These are phyloP conservation scores for Diplolepis rosae DNA, from an alignment of 2,888 invertebrate genomes.

Conservation along the genomic window DNA sequence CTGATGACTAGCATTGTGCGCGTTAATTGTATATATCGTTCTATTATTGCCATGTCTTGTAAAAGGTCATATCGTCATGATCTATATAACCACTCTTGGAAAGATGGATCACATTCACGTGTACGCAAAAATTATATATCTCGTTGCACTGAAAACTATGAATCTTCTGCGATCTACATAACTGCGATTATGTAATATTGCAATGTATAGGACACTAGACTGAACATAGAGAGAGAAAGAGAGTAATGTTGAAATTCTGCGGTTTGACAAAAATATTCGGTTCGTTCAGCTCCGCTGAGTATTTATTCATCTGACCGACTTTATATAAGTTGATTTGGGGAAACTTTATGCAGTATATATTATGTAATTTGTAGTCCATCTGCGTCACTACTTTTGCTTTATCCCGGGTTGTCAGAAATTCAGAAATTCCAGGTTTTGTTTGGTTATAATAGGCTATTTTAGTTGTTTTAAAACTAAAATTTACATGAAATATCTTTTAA, in stretches of 20 bases:
- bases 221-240: neutral
- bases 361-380: too few species aligned
- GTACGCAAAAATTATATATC: neutral
- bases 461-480: too few species aligned
- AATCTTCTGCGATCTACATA: constrained; percentile 24
- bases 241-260: neutral
- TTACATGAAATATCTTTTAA: too few species aligned
- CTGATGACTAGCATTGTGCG: constrained; percentile 55
- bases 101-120: constrained; percentile 22
- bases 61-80: constrained; percentile 41
- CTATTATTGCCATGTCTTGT: constrained; percentile 59
- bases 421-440: too few species aligned
- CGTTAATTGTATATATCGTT: constrained; percentile 54
- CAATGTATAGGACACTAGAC: constrained; percentile 1
- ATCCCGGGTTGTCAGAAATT: too few species aligned
- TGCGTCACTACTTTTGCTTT: too few species aligned
- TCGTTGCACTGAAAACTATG: neutral
- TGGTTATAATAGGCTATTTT: too few species aligned
- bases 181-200: constrained; percentile 25
- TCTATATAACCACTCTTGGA: constrained; percentile 33
- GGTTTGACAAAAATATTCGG: constrained; percentile 2
- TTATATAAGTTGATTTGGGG: neutral
- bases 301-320: neutral
- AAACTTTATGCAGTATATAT: neutral
- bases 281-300: constrained; percentile 6